phyloP scores from a whole-genome alignment of 2,113 vertebrate species.

The Camelus dromedarius region DNA sequence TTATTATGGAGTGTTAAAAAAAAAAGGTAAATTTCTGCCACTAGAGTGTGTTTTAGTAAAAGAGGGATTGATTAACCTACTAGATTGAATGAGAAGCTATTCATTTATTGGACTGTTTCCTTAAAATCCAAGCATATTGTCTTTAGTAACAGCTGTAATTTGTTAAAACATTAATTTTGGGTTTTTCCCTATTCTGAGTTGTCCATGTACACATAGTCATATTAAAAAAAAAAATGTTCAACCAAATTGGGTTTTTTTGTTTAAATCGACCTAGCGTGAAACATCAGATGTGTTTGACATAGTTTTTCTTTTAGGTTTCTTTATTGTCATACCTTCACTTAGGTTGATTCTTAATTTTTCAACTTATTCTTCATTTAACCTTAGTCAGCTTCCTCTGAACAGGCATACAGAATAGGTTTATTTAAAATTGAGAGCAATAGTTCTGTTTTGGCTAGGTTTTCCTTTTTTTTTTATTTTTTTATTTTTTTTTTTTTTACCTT shows the following conservation, averaged over 20 bases:
- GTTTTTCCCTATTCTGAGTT: constrained; percentile 81
- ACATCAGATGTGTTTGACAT: constrained; percentile 87
- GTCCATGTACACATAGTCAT: constrained; percentile 86
- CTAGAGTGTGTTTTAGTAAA: constrained; percentile 77
- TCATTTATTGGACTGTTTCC: constrained; percentile 67
- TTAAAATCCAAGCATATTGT: constrained; percentile 77
- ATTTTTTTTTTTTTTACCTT: constrained; percentile 46
- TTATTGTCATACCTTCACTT: constrained; percentile 38
- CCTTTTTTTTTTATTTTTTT: background rate
- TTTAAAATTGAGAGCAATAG: constrained; percentile 28
- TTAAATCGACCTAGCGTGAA: constrained; percentile 88
- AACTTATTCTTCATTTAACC: constrained; percentile 27
- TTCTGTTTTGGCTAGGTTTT: background rate
- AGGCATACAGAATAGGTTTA: background rate
- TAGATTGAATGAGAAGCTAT: constrained; percentile 69
- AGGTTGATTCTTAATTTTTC: constrained; percentile 47
- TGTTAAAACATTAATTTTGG: constrained; percentile 79
- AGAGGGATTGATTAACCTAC: constrained; percentile 76
- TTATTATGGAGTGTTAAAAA: constrained; percentile 60
- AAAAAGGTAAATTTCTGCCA: constrained; percentile 65
- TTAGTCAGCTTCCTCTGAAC: background rate
- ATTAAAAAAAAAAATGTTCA: constrained; percentile 81
- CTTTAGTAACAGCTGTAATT: constrained; percentile 80
- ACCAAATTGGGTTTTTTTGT: constrained; percentile 86
- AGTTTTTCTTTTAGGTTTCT: constrained; percentile 79